Conservation (phyloP, 2,888 invertebrate genomes). For the Drosophila sordidula region DNA sequence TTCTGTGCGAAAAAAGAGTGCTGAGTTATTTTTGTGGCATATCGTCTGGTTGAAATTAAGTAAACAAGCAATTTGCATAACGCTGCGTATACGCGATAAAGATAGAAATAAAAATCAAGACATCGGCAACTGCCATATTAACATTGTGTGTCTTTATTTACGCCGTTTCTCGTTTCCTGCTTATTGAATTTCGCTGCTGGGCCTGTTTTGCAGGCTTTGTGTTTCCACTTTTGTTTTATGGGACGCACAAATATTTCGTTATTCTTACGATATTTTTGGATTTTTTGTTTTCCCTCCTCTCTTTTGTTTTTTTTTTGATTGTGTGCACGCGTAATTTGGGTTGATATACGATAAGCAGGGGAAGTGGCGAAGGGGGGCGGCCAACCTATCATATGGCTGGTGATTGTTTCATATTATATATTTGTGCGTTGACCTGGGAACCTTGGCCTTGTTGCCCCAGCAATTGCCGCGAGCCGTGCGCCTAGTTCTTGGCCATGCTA, state of each 20-base stretch:
- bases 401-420: constrained; percentile 65
- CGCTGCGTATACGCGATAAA: constrained; percentile 71
- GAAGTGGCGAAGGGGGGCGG: background rate
- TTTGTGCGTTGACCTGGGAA: constrained; percentile 53
- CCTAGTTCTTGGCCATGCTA: constrained; percentile 43
- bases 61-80: constrained; percentile 70
- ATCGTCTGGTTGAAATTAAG: constrained; percentile 13
- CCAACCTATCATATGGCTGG: constrained; percentile 37
- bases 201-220: constrained; percentile 2
- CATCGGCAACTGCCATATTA: constrained; percentile 51
- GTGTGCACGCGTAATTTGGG: constrained; percentile 69
- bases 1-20: constrained; percentile 4
- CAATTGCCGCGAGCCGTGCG: constrained; percentile 38
- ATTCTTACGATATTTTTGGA: constrained; percentile 20
- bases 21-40: constrained; percentile 14
- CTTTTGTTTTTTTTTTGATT: constrained; percentile 21
- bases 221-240: constrained; percentile 32
- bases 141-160: constrained; percentile 51
- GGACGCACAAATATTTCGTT: constrained; percentile 58
- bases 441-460: constrained; percentile 31
- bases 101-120: constrained; percentile 52
- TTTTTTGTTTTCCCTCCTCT: background rate
- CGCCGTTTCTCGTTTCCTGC: constrained; percentile 27
- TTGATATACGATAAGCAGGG: constrained; percentile 69
- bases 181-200: constrained; percentile 47